These are phyloP conservation scores for Eidolon helvum DNA, from an alignment of 2,113 vertebrate species.

Conservation along the genomic window DNA sequence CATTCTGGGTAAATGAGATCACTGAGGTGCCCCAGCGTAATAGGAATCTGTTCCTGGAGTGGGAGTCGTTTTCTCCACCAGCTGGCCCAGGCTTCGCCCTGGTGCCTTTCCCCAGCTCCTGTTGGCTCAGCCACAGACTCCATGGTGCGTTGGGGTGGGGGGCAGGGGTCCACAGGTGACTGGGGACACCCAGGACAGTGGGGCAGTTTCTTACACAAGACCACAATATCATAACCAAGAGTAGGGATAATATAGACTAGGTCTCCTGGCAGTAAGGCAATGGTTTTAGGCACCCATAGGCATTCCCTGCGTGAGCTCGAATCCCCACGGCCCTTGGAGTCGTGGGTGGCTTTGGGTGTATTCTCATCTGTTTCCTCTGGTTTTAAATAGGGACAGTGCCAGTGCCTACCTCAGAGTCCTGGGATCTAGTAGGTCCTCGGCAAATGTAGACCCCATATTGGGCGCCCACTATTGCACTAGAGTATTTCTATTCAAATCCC, in stretches of 20 bases:
- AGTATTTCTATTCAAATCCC: neutral
- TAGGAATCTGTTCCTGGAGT: neutral
- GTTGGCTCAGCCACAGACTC: neutral
- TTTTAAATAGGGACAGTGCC: neutral
- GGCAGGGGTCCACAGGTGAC: neutral
- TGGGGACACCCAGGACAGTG: too few relatives aligned
- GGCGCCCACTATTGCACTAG: accelerated
- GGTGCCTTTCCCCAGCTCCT: neutral
- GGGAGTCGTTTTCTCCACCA: neutral
- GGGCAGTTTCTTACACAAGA: neutral
- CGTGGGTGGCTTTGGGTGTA: too few relatives aligned
- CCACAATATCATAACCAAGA: neutral
- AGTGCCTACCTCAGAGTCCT: neutral
- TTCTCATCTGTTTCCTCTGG: neutral
- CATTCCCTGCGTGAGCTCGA: neutral
- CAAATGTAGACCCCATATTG: neutral
- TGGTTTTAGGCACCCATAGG: neutral
- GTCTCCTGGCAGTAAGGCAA: neutral
- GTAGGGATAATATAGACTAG: neutral
- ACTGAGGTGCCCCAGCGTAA: neutral
- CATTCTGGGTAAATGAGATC: neutral
- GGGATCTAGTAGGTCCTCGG: neutral
- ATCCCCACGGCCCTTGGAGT: neutral
- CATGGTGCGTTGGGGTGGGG: too few relatives aligned
- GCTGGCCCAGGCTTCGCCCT: neutral